phyloP scores from a whole-genome alignment of 2,888 invertebrate species.

The Thelaira solivaga region DNA sequence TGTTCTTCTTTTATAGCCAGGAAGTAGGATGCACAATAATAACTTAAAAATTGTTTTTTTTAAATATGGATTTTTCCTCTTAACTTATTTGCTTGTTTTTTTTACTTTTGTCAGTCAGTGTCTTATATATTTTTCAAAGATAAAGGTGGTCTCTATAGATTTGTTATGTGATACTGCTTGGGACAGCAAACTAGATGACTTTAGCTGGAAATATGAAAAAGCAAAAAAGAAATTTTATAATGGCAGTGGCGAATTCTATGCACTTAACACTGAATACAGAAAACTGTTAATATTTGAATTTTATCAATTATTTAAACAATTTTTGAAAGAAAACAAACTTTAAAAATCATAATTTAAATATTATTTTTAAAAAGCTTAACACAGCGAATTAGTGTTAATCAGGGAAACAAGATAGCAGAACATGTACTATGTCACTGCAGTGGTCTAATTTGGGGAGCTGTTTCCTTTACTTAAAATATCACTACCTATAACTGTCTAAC shows the following conservation, averaged over 20 bases:
- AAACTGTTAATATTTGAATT: background rate
- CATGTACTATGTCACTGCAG: too few species aligned
- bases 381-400: too few species aligned
- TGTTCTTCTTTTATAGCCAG: background rate
- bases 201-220: background rate
- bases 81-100: background rate
- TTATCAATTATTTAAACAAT: too few species aligned
- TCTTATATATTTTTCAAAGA: slow-evolving; percentile 10
- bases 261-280: background rate
- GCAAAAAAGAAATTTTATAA: background rate
- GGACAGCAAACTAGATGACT: slow-evolving; percentile 13
- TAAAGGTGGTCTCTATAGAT: slow-evolving; percentile 36
- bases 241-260: background rate
- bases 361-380: too few species aligned
- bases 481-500: too few species aligned
- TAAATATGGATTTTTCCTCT: background rate
- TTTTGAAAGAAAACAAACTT: too few species aligned
- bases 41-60: background rate
- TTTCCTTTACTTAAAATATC: too few species aligned
- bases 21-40: background rate
- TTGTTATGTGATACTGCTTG: slow-evolving; percentile 31
- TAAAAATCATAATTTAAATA: too few species aligned
- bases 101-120: background rate
- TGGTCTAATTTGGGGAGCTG: too few species aligned
- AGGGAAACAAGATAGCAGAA: too few species aligned